Percentiles rank a stretch among this genome's conserved stretches.
Evolutionary conservation across 2,113 vertebrate genomes (phyloP).

Genomic region (Grantiella picta): DNA sequence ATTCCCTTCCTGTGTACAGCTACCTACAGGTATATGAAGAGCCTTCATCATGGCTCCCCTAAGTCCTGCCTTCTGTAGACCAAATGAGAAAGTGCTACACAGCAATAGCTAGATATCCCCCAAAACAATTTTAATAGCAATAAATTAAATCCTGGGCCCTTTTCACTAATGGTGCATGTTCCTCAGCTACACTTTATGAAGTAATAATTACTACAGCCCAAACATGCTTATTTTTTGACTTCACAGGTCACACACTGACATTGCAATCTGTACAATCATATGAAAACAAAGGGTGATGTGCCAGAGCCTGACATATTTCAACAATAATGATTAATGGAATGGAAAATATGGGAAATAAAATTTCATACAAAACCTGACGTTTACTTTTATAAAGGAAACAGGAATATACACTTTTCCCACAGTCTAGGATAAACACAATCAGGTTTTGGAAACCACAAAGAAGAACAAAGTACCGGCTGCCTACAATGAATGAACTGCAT

Average conservation of each 20-base stretch:
- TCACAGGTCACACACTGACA: conserved; percentile 63
- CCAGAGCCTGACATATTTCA: conserved; percentile 64
- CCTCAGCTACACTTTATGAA: conserved; percentile 1
- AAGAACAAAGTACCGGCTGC: conserved; percentile 67
- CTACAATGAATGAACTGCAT: conserved; percentile 44
- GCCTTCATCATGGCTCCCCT: neutral
- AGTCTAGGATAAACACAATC: conserved; percentile 69
- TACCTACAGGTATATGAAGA: neutral
- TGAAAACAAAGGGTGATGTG: conserved; percentile 63
- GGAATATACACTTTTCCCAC: conserved; percentile 72
- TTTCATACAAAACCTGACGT: conserved; percentile 71
- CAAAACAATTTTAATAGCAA: neutral
- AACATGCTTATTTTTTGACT: conserved; percentile 25
- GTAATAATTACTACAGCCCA: conserved; percentile 20
- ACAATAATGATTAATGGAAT: conserved; percentile 66
- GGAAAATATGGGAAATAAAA: conserved; percentile 74
- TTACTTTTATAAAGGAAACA: conserved; percentile 73
- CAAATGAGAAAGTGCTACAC: neutral
- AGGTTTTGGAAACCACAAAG: conserved; percentile 69
- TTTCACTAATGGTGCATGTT: neutral
- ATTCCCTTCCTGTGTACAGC: neutral
- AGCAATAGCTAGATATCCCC: neutral
- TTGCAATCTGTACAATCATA: conserved; percentile 57
- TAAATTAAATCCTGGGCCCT: neutral
- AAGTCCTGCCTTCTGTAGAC: neutral